Base-by-base conservation (phyloP, 2,797 vertebrate species). In the Lindbergichthys nudifrons region DNA sequence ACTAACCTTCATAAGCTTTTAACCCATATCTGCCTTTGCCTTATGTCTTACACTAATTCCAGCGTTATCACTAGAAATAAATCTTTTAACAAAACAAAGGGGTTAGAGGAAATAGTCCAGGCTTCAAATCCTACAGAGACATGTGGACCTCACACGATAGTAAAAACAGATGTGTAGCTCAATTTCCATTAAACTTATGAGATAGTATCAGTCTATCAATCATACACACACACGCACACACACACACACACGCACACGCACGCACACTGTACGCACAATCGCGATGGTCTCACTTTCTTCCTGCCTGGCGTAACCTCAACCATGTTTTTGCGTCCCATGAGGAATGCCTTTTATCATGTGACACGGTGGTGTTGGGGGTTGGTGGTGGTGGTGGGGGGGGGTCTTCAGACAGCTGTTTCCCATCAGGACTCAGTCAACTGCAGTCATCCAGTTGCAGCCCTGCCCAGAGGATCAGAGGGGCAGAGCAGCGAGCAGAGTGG, bases 361-460 rank as follows among this genome's bases (percentile, higher is more conserved):
- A 92, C 91, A 83, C 13, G 53, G 73, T 48, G 58, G 73, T 83
- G 84, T 85, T 84, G 82, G 73, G 30, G 26, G 72, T 10, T 36
- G 16, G 30, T 30, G 16, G 15, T 11, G 68, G 51, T n/a, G n/a
- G 39, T 53, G 63, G 41, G 71, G 21, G 47, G 76, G 64, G 65
- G 56, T 59, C 50, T 66, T 80, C 72, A 76, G 84, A 87, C 94
- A 93, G 93, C 92, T 94, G 93, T 92, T 95, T 94, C 91, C 89
- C 89, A 94, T 95, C 92, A 93, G 89, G 46, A 54, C 85, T 19
- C 82, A 89, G 82, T 92, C 87, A 80, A 84, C 86, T 82, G 79
- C 73, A 89, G 87, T 86, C 85, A 80, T 85, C 64, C 81, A 74
- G 86, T 90, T 51, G 53, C 69, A 82, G 48, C 77, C 61, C 77